Evolutionary conservation across 2,113 vertebrate species (phyloP).

Genomic region (Cnemophilus loriae): DNA sequence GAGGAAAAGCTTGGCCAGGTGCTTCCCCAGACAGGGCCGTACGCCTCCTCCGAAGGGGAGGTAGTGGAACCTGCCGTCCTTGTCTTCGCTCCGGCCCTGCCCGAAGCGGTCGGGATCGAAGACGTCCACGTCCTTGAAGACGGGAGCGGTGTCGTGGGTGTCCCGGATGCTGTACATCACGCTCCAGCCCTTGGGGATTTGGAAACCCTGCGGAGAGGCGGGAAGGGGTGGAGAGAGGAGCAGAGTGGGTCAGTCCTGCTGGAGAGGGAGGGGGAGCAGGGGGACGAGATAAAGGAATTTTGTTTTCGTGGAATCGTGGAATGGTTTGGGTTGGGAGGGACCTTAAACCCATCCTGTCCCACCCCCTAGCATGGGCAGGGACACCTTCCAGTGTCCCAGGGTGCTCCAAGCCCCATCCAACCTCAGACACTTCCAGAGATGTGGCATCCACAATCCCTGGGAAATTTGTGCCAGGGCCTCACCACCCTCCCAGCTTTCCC

Average conservation of each 20-base stretch:
- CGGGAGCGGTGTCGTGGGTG: constrained; percentile 91
- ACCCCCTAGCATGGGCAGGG: fast-evolving
- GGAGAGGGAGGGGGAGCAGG: background rate
- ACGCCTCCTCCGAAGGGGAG: constrained; percentile 92
- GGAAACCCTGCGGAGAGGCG: constrained; percentile 81
- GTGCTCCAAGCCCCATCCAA: background rate
- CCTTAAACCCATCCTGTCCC: background rate
- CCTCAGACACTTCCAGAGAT: background rate
- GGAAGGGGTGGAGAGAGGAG: background rate
- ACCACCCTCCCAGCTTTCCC: background rate
- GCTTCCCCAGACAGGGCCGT: constrained; percentile 94
- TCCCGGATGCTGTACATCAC: constrained; percentile 99
- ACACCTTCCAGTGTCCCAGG: background rate
- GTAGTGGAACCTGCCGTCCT: constrained; percentile 94
- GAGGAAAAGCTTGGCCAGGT: constrained; percentile 94
- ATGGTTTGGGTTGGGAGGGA: background rate
- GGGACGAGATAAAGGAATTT: fast-evolving
- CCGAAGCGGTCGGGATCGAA: constrained; percentile 94
- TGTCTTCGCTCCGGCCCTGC: constrained; percentile 88
- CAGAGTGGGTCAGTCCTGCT: fast-evolving
- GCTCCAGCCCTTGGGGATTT: constrained; percentile 98
- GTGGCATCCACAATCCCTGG: background rate
- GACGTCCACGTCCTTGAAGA: constrained; percentile 89
- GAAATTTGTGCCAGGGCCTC: fast-evolving
- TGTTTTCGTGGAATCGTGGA: fast-evolving